phyloP scores from a whole-genome alignment of 2,113 vertebrate genomes.

The Callopanchax toddi region DNA sequence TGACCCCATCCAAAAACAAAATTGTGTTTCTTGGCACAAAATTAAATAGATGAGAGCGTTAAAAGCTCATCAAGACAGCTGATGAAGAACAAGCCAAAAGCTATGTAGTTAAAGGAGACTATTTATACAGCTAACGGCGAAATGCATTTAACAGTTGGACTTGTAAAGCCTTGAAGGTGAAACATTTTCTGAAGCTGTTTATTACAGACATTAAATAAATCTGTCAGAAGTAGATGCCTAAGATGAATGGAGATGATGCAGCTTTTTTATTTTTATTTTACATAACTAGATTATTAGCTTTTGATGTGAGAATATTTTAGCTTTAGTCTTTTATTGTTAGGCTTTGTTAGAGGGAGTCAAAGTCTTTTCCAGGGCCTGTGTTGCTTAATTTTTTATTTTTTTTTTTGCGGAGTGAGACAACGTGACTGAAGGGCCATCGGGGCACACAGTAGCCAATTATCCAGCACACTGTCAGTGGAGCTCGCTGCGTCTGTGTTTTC shows the following conservation, averaged over 20 bases:
- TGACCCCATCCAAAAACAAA: not conserved
- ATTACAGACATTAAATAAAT: not conserved
- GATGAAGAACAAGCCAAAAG: not conserved
- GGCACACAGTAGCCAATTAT: constrained; percentile 39
- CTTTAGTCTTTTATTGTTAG: not conserved
- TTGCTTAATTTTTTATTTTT: constrained; percentile 16
- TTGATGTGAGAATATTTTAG: not conserved
- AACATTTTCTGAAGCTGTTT: constrained; percentile 1
- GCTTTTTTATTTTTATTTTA: not conserved
- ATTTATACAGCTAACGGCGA: constrained; percentile 5
- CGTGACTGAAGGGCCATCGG: constrained; percentile 18
- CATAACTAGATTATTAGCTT: no score
- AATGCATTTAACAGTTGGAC: not conserved
- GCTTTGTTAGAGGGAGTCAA: constrained; percentile 4
- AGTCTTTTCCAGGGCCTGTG: constrained; percentile 10
- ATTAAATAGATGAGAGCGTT: not conserved
- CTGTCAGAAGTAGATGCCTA: not conserved
- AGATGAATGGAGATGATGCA: not conserved
- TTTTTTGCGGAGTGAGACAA: constrained; percentile 12
- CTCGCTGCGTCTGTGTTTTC: constrained; percentile 5
- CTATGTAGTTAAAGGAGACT: not conserved
- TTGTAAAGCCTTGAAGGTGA: not conserved
- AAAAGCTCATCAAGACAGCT: constrained; percentile 4
- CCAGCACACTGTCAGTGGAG: constrained; percentile 22
- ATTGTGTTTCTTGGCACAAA: not conserved